phyloP scores from a whole-genome alignment of 2,888 invertebrate species.

The Drosophila quasianomalipes region DNA sequence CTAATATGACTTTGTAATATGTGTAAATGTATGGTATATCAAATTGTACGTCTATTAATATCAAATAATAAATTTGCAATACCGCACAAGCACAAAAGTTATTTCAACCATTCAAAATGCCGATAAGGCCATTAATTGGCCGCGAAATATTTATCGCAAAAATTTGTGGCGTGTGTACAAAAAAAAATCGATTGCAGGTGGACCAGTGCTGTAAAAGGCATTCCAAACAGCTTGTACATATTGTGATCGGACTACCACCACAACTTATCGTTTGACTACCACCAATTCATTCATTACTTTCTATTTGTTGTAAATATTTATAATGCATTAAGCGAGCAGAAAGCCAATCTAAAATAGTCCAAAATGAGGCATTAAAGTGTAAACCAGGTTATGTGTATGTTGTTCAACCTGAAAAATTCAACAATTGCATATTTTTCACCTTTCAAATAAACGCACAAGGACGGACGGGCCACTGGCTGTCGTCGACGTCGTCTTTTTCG shows the following conservation, averaged over 20 bases:
- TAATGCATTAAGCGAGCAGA: conserved; percentile 35
- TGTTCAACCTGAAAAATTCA: conserved; percentile 11
- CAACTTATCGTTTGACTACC: conserved; percentile 48
- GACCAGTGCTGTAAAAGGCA: conserved; percentile 14
- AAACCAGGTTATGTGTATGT: conserved; percentile 9
- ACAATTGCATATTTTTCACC: conserved; percentile 30
- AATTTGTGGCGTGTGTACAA: background rate
- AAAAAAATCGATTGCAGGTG: background rate
- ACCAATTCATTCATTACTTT: conserved; percentile 69
- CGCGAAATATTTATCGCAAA: background rate
- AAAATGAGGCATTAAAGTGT: conserved; percentile 40
- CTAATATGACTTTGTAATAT: conserved; percentile 63
- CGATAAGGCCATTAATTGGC: background rate
- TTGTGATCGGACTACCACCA: conserved; percentile 22
- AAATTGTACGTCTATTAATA: conserved; percentile 59
- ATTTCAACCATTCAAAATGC: background rate
- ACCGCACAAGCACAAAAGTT: conserved; percentile 19
- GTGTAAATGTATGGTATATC: conserved; percentile 45
- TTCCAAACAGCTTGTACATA: background rate
- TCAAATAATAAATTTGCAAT: conserved; percentile 33
- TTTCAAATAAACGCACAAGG: conserved; percentile 52
- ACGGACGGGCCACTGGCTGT: conserved; percentile 42
- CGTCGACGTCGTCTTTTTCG: conserved; percentile 37
- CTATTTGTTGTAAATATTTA: conserved; percentile 77
- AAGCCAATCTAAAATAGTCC: conserved; percentile 38